These are phyloP conservation scores for Bujurquina vittata DNA, from an alignment of 2,113 vertebrate species.

Conservation along the genomic window DNA sequence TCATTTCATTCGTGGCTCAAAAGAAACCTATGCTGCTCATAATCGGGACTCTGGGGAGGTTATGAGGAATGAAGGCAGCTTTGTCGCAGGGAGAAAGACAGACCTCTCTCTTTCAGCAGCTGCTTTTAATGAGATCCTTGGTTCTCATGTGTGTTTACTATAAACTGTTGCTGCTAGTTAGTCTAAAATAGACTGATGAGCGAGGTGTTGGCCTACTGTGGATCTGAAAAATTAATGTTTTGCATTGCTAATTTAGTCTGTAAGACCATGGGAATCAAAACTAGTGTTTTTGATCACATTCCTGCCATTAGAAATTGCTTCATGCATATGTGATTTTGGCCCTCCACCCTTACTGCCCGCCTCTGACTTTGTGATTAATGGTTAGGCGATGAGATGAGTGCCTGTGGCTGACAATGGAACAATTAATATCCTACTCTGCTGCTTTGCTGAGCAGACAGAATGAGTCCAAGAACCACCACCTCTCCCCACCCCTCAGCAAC, in stretches of 20 bases:
- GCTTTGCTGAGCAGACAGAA: constrained; percentile 33
- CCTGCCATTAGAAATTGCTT: constrained; percentile 27
- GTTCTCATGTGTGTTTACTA: constrained; percentile 39
- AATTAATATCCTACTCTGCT: constrained; percentile 48
- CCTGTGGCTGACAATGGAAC: constrained; percentile 42
- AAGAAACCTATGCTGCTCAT: constrained; percentile 33
- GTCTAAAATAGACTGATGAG: constrained; percentile 30
- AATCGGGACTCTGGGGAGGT: constrained; percentile 38
- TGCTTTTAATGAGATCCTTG: constrained; percentile 40
- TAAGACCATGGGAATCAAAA: neutral
- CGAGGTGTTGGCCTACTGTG: neutral
- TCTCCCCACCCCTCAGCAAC: neutral
- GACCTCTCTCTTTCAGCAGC: constrained; percentile 27
- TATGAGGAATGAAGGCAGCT: constrained; percentile 25
- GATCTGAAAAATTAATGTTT: neutral
- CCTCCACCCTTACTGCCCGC: neutral
- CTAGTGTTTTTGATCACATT: constrained; percentile 21
- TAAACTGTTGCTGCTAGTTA: constrained; percentile 31
- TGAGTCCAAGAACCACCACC: neutral
- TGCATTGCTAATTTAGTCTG: neutral
- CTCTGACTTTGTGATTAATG: constrained; percentile 58
- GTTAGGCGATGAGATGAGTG: constrained; percentile 34
- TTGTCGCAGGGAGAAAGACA: constrained; percentile 49
- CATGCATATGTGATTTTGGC: constrained; percentile 51
- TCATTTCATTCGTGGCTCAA: constrained; percentile 45